phyloP scores from a whole-genome alignment of 2,797 vertebrate species.

The Sebastes paucispinis region DNA sequence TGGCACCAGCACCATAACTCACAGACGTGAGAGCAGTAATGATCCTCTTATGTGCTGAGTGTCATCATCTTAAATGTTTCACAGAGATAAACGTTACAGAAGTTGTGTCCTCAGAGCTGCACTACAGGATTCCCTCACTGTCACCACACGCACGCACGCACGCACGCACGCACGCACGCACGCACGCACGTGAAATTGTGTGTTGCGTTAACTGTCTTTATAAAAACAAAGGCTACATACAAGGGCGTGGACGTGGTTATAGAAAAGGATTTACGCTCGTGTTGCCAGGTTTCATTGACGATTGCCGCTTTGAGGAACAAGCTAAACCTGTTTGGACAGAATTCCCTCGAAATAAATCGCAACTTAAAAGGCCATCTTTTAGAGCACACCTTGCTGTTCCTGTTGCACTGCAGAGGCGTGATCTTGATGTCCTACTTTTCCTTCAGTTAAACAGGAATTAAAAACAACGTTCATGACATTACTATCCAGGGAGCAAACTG shows the following conservation, averaged over 20 bases:
- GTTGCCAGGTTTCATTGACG: constrained; percentile 55
- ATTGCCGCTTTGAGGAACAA: constrained; percentile 42
- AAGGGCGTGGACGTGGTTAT: constrained; percentile 45
- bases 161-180: not conserved
- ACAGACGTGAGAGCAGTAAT: not conserved
- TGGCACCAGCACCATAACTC: not conserved
- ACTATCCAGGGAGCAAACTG: not conserved
- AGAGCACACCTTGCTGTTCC: constrained; percentile 14
- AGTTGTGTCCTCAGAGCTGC: constrained; percentile 19
- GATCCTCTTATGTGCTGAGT: not conserved
- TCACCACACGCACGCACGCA: accelerated
- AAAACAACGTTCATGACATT: not conserved
- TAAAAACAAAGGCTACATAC: constrained; percentile 6
- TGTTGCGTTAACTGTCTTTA: constrained; percentile 8
- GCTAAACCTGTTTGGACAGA: constrained; percentile 51
- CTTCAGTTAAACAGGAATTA: not conserved
- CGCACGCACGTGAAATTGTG: not conserved
- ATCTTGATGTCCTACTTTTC: not conserved
- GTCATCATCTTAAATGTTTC: not conserved
- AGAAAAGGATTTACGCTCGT: constrained; percentile 17
- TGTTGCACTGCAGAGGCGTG: not conserved
- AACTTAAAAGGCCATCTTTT: constrained; percentile 24
- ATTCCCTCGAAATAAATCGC: constrained; percentile 26
- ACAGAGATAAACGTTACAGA: not conserved
- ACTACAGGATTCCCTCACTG: constrained; percentile 43